Evolutionary conservation across 2,888 invertebrate genomes (phyloP), one percentile per base, ranked within the genome.

Genomic region (Nymphalis c-album): DNA sequence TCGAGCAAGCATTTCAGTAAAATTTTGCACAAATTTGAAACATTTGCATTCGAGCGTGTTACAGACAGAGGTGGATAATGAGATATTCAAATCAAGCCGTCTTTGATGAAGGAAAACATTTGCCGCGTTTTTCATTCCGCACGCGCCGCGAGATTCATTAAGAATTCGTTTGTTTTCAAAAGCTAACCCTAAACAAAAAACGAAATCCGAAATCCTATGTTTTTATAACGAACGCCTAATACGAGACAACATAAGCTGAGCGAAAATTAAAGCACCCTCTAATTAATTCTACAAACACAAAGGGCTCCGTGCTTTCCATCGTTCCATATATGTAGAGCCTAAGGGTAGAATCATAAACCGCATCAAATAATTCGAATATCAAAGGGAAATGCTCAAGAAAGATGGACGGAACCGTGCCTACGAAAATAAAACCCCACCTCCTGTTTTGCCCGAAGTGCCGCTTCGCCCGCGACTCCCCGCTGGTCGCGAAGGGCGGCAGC

Each of bases 221-320:
- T 84, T 81, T 83, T 78, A 79, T 80, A 85, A 83, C 79, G 81
- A 78, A 76, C 76, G 73, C 79, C 78, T 81, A 82, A 82, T 81
- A 75, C 76, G 70, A 55, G 70, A 70, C 75, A 74, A 75, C 79
- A 76, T 79, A 78, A 78, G 76, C 78, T 71, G 74, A 74, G 72
- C 67, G 75, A 78, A 83, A 85, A 85, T 84, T 80, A 84, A 84
- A 85, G 81, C 80, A 73, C 79, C 78, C 84, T 77, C 80, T 85
- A 86, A 87, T 87, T 87, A 86, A 87, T 86, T 85, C 84, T 76
- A 75, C 83, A 84, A 87, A 85, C 83, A 85, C 76, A 81, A 80
- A 79, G 77, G 75, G 75, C 75, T 75, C 73, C 70, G 53, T 26
- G 69, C 40, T 40, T 40, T 40, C 40, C 75, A 67, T 63, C 63